Evolutionary conservation across 2,113 vertebrate species (phyloP), one percentile per base, ranked within the genome.

Genomic region (Zapus hudsonius): DNA sequence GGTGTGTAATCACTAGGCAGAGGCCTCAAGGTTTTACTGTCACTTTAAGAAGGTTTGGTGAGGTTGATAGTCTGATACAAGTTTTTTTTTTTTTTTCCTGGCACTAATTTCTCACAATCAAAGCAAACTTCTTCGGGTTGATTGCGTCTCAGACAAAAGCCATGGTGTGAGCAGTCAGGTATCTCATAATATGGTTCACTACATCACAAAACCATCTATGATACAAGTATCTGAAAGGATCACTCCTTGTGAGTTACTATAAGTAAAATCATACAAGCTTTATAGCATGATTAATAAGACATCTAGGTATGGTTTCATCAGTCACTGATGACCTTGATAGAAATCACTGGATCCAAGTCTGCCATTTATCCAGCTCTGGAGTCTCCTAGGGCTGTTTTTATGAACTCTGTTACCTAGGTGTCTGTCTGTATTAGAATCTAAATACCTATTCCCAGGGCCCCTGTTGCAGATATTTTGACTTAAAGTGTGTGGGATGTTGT

Each of bases 191-290:
- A 5, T 27, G 25, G 42, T 25, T 76, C 57, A 82, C 33, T 73
- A 86, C 66, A 47, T 47, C 7, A 52, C n/a, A n/a, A 2, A 87
- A 25, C 25, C 9, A 40, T 72, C 74, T 75, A 83, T 59, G 74
- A 74, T 90, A 63, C 5, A 85, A 86, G 69, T 70, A 83, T 83
- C 89, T 87, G 31, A 88, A 91, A 73, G 25, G 84, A 67, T 85
- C 66, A 72, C 25, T 78, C 84, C 67, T 47, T 29, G 79, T 36
- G 42, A 67, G 86, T 87, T 90, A 59, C 55, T 83, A 36, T 64
- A 63, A 44, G 33, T 87, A 84, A 90, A 95, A 80, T 64, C 22
- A 85, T 72, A 83, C 6, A 88, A 93, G 64, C 44, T 72, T 75
- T 69, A 88, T 57, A 89, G 47, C 13, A 66, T 23, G 13, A 42